Conservation (phyloP, 2,113 vertebrate species). For the Strix uralensis region DNA sequence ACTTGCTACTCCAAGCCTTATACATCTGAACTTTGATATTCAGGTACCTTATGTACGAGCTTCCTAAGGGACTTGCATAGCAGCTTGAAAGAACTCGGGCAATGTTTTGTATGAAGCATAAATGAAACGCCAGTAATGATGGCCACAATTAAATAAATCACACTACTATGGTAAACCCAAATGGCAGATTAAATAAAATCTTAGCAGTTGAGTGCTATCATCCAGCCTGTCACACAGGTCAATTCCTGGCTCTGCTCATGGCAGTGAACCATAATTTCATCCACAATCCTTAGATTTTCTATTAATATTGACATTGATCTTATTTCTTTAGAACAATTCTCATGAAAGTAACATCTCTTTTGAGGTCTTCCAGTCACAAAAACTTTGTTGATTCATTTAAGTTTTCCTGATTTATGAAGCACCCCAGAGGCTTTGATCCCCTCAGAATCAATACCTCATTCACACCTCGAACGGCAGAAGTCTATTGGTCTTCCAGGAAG, state of each 20-base stretch:
- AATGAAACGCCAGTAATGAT: background rate
- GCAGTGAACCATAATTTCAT: background rate
- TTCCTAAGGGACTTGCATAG: background rate
- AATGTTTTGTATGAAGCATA: background rate
- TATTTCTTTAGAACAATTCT: background rate
- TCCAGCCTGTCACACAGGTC: background rate
- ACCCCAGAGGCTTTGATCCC: background rate
- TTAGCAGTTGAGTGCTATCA: background rate
- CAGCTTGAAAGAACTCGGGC: background rate
- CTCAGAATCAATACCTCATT: constrained; percentile 30
- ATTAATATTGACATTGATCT: background rate
- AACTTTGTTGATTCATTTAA: background rate
- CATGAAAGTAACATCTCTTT: background rate
- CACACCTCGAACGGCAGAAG: background rate
- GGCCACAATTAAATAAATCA: background rate
- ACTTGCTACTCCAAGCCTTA: background rate
- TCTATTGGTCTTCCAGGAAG: background rate
- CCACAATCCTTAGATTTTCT: background rate
- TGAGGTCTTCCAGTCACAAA: background rate
- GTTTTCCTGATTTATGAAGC: constrained; percentile 5
- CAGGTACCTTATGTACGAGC: background rate
- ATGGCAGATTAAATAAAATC: background rate
- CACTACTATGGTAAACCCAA: background rate
- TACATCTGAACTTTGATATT: background rate
- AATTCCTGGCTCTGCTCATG: background rate